phyloP scores from a whole-genome alignment of 2,888 invertebrate species.

The Pherbina coryleti region DNA sequence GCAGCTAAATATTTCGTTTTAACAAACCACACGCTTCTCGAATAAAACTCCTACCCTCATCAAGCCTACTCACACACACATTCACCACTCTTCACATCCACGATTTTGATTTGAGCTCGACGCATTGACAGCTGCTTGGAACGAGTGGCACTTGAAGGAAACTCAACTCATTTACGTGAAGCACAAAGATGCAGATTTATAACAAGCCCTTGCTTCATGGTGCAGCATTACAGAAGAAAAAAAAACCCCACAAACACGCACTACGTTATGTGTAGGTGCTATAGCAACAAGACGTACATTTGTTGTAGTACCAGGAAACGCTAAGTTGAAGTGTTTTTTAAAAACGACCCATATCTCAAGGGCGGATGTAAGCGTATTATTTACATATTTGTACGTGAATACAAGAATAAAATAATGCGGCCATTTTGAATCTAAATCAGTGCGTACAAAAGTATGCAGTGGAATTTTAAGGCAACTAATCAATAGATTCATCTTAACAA shows the following conservation, averaged over 20 bases:
- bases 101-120: not conserved
- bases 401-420: conserved; percentile 21
- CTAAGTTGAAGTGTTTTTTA: not conserved
- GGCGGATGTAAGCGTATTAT: not conserved
- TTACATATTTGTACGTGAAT: not conserved
- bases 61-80: too few species aligned
- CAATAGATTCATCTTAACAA: not conserved
- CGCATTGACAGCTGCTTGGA: conserved; percentile 34
- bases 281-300: not conserved
- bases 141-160: conserved; percentile 24
- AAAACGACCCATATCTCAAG: conserved; percentile 10
- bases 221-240: not conserved
- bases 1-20: not conserved
- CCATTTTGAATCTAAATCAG: conserved; percentile 49
- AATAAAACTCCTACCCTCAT: too few species aligned
- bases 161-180: conserved; percentile 14
- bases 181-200: conserved; percentile 25
- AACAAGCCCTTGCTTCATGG: not conserved
- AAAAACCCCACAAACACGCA: conserved; percentile 4
- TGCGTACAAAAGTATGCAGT: conserved; percentile 51
- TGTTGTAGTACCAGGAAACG: conserved; percentile 31
- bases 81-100: not conserved
- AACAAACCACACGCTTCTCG: too few species aligned
- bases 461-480: conserved; percentile 36
- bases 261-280: not conserved